These are phyloP conservation scores for Opisthograptis luteolata DNA, from an alignment of 2,888 invertebrate genomes.

Conservation along the genomic window DNA sequence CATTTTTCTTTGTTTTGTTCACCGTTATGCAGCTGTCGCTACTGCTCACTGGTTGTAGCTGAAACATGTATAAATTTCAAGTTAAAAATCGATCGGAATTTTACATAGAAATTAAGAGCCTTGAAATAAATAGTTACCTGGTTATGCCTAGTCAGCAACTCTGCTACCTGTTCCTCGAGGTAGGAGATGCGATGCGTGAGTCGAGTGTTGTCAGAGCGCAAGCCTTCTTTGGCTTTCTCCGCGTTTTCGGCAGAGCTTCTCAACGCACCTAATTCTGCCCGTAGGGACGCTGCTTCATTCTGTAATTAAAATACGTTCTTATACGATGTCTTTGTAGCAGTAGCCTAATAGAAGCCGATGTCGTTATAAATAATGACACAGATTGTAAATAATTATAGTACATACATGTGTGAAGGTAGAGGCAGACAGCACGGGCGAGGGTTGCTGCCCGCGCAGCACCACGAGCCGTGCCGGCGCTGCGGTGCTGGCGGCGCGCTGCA, in stretches of 20 bases:
- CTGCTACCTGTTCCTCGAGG: conserved; percentile 93
- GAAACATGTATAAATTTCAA: no score
- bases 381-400: no score
- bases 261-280: conserved; percentile 84
- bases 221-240: conserved; percentile 85
- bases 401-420: conserved; percentile 66
- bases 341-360: no score
- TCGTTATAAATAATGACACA: no score
- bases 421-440: conserved; percentile 59
- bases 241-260: conserved; percentile 86
- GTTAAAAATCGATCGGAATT: no score
- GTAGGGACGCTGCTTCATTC: conserved; percentile 82
- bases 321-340: no score
- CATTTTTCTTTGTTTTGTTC: conserved; percentile 86
- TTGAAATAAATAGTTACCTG: conserved; percentile 49
- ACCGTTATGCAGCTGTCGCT: conserved; percentile 80
- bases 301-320: no score
- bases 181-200: conserved; percentile 95
- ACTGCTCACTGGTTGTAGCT: conserved; percentile 70
- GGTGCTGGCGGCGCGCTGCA: conserved; percentile 86
- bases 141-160: conserved; percentile 79
- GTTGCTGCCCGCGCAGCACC: conserved; percentile 70
- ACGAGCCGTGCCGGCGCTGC: conserved; percentile 87
- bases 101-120: no score
- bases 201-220: conserved; percentile 91